Evolutionary conservation across 1,140 invertebrate genomes (phyloP), one percentile per base, ranked within the genome.

Genomic region (Zaprionus ornatus): DNA sequence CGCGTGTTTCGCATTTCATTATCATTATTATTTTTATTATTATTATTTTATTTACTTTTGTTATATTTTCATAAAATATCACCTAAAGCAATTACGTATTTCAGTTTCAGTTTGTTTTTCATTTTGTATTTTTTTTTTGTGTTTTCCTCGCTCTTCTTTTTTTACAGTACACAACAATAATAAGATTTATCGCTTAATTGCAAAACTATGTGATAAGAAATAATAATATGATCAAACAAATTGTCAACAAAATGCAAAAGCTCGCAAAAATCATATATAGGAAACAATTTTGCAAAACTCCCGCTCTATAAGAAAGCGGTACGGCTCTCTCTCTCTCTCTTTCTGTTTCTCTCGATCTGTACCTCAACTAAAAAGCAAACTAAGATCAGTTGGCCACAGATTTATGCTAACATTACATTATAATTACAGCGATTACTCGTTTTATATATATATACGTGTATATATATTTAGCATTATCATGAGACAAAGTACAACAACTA

Each of bases 61-160:
- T 90, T 87, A 82, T 91, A 84, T 91, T 88, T 91, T 91, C 87
- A 87, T 91, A 91, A 90, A 85, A 91, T 91, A 91, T 91, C 90
- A 91, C 90, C 83, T 91, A 91, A 91, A 91, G 83, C 90, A 91
- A 91, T 91, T 91, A 91, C 90, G 90, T 91, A 91, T 91, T 90
- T 91, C 90, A 91, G 90, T 91, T 91, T 91, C 82, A 91, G 77
- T 86, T 79, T 45, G n/a, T 45, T 71, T 57, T 19, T 69, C 19
- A 65, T 79, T 79, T 67, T 72, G n/a, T 50, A 21, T 54, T 81
- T 71, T 52, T 81, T 79, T 79, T 61, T 55, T 65, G 42, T 40
- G 54, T 72, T 71, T 82, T 60, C 45, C 48, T 80, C 69, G 65
- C 71, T 79, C 40, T 13, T 21, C 21, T 61, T 70, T 21, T 67